A percentile compares a stretch with the other conserved stretches of the same genome.
Conservation (phyloP, 2,797 vertebrate genomes). For the Netta rufina region DNA sequence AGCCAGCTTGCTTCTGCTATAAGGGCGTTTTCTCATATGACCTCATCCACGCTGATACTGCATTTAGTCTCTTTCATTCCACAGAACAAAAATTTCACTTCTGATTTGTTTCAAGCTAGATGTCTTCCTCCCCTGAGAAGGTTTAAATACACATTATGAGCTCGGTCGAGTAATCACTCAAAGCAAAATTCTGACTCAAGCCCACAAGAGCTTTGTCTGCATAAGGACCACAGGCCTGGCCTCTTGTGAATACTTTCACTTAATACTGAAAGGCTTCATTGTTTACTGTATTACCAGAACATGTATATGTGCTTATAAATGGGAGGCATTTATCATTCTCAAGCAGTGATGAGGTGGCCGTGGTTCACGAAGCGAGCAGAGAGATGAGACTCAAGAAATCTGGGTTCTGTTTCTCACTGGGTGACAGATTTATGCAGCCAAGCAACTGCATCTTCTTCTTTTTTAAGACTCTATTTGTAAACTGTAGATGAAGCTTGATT, state of each 20-base stretch:
- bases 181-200: slow-evolving; percentile 17
- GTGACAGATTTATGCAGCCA: slow-evolving; percentile 11
- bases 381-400: slow-evolving; percentile 50
- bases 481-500: slow-evolving; percentile 7
- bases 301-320: slow-evolving; percentile 32
- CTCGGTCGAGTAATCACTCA: slow-evolving; percentile 27
- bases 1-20: not conserved
- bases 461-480: slow-evolving; percentile 21
- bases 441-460: slow-evolving; percentile 9
- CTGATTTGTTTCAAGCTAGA: slow-evolving; percentile 4
- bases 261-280: slow-evolving; percentile 63
- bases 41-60: not conserved
- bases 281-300: slow-evolving; percentile 58
- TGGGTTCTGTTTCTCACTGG: not conserved
- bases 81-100: not conserved
- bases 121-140: slow-evolving; percentile 25
- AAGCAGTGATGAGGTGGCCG: slow-evolving; percentile 42
- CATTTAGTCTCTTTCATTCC: not conserved
- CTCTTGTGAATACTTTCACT: slow-evolving; percentile 49
- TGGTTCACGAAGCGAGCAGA: slow-evolving; percentile 38
- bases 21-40: not conserved
- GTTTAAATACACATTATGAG: slow-evolving; percentile 40
- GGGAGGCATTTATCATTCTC: slow-evolving; percentile 60
- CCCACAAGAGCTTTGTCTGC: slow-evolving; percentile 40
- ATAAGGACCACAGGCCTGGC: slow-evolving; percentile 26